Base-by-base conservation (phyloP, 1,140 invertebrate genomes). In the Hypsibius dujardini region DNA sequence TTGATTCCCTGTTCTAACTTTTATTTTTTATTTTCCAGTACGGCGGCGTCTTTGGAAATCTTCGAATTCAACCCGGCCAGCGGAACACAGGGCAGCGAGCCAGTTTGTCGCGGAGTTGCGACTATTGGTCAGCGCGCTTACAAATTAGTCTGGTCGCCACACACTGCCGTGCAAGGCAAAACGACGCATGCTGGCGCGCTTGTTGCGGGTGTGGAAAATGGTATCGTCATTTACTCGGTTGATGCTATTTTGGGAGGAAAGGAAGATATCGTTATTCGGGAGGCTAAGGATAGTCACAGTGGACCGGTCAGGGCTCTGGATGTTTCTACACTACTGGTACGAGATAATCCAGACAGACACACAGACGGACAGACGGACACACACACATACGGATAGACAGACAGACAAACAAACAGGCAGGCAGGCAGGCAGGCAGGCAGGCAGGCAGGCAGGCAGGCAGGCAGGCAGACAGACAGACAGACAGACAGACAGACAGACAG, bases 261-360 rank as follows among this genome's bases (percentile, higher is more conserved):
- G 12, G 3, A 45, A 3, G 42, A 42, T 45, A 42, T 7, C 42
- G 62, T 42, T 12, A 42, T 15, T 3, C 12, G 12, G 12, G 45
- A 67, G 42, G 12, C 3, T 12, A 73, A 77, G 74, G 86, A 87
- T 60, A 90, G 88, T 80, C 92, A 96, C 76, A 87, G 83, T 71
- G 92, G 89, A 1, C 84, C 90, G 46, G 90, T 97, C 0, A 86
- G 86, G 77, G 86, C 92, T 7, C 78, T 97, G 73, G 92, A 95
- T 79, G 90, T 95, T 75, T 96, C 95, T 81, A 87, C 88, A 1
- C 93, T 93, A 76, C 83, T 85, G 81, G 84, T 84, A 28, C 47
- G 59, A 67, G 42, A 50, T 42, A 62, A 7, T 74, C 28, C 28
- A 28, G 28, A 28, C 28, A 28, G 28, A 28, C 28, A 28, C 28